Conservation (phyloP, 2,797 vertebrate genomes). For the Eulemur rubriventer region DNA sequence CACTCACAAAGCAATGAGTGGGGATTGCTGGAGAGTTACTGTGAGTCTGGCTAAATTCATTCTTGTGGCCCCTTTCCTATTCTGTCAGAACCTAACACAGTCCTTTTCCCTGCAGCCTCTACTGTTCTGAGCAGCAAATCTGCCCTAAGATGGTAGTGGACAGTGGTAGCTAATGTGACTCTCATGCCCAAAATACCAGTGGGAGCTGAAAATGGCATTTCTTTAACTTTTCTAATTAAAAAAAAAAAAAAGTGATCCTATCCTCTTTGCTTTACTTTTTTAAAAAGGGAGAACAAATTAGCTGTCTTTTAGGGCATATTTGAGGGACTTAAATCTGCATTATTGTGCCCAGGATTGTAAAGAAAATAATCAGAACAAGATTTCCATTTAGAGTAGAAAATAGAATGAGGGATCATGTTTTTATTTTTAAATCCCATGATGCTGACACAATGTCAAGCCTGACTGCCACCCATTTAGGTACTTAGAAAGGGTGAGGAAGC, state of each 20-base stretch:
- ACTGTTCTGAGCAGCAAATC: not conserved
- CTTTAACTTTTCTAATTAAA: not conserved
- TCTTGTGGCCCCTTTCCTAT: accelerated
- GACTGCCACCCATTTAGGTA: not conserved
- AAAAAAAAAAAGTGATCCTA: not conserved
- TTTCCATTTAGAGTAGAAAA: not conserved
- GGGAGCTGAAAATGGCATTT: not conserved
- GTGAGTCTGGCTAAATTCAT: not conserved
- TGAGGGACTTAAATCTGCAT: not conserved
- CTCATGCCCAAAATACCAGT: no score
- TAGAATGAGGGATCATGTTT: not conserved
- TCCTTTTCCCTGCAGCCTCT: not conserved
- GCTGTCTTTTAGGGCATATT: not conserved
- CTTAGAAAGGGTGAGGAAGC: not conserved
- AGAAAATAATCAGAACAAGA: not conserved
- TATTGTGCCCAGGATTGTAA: not conserved
- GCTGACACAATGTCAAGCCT: accelerated
- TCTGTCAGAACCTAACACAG: not conserved
- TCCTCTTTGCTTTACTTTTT: not conserved
- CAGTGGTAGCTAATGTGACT: not conserved
- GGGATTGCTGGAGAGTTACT: not conserved
- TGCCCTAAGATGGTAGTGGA: not conserved
- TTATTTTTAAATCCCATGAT: not conserved
- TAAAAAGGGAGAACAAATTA: not conserved
- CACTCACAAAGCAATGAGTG: not conserved